These are phyloP conservation scores for Agrilus cyanescens DNA, from an alignment of 2,888 invertebrate genomes.

Conservation along the genomic window DNA sequence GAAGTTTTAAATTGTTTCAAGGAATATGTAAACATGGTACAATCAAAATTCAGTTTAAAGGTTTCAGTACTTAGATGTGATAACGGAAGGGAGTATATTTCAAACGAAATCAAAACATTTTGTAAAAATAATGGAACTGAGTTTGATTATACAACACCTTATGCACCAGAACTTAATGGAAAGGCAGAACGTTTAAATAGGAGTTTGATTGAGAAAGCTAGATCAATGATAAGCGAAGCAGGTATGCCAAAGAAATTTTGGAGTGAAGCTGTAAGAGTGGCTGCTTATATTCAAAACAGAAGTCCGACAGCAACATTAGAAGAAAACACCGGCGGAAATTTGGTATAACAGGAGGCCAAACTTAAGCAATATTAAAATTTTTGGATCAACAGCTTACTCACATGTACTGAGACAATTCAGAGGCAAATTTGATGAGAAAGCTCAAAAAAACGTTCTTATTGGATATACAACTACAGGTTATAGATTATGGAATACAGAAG, in stretches of 20 bases:
- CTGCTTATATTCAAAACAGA: constrained; percentile 2
- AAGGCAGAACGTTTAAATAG: too few species aligned
- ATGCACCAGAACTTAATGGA: constrained; percentile 8
- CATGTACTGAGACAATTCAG: constrained; percentile 1
- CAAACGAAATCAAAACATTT: too few species aligned
- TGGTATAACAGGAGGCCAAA: constrained; percentile 2
- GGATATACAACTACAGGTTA: constrained; percentile 11
- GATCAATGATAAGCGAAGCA: constrained; percentile 5
- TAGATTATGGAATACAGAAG: constrained; percentile 11
- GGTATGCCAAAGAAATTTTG: constrained; percentile 1
- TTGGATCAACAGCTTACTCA: constrained; percentile 4
- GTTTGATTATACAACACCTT: constrained; percentile 10
- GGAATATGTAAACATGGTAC: too few species aligned
- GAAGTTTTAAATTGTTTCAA: too few species aligned
- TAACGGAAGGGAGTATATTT: too few species aligned
- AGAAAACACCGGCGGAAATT: constrained; percentile 2
- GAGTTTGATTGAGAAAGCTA: background rate
- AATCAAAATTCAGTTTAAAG: too few species aligned
- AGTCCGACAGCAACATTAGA: background rate
- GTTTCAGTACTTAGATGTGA: too few species aligned
- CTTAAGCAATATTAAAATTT: constrained; percentile 3
- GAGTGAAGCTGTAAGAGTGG: constrained; percentile 2
- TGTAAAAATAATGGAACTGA: constrained; percentile 9
- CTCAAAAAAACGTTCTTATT: constrained; percentile 11
- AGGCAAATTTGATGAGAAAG: constrained; percentile 1